These are phyloP conservation scores for Nemopilema nomurai DNA, from an alignment of 30 jellyfish, hydroid and myxozoan species.

Conservation along the genomic window DNA sequence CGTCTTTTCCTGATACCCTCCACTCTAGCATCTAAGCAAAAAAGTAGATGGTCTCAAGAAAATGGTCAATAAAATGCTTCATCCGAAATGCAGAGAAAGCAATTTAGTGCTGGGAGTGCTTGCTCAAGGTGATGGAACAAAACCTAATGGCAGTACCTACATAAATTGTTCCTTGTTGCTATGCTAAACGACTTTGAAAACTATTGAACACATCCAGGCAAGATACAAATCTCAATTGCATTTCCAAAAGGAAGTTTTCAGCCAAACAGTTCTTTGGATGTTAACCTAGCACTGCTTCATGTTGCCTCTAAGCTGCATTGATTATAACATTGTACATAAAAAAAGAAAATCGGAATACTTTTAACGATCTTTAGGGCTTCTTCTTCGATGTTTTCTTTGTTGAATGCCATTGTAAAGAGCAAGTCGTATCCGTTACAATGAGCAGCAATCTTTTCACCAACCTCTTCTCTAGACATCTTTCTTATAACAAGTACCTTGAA, in stretches of 20 bases:
- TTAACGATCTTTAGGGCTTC: background rate
- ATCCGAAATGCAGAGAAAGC: too few relatives aligned
- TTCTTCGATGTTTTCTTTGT: background rate
- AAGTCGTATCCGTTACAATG: background rate
- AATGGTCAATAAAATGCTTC: too few relatives aligned
- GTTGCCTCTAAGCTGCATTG: too few relatives aligned
- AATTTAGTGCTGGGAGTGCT: too few relatives aligned
- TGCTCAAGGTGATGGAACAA: too few relatives aligned
- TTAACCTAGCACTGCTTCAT: background rate
- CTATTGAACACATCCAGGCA: too few relatives aligned
- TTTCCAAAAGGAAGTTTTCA: background rate
- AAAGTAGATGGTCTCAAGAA: too few relatives aligned
- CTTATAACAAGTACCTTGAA: background rate
- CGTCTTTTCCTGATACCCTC: background rate
- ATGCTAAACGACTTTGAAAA: too few relatives aligned
- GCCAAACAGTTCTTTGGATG: background rate
- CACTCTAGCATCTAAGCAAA: background rate
- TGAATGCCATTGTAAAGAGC: background rate
- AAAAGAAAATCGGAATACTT: background rate
- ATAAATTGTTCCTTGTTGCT: too few relatives aligned
- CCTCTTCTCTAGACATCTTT: background rate
- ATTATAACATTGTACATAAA: too few relatives aligned
- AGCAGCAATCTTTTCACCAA: conserved; percentile 8
- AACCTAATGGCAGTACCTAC: too few relatives aligned
- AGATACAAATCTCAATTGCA: too few relatives aligned